Evolutionary conservation across 2,888 invertebrate genomes (phyloP).

Genomic region (Tipula lateralis): DNA sequence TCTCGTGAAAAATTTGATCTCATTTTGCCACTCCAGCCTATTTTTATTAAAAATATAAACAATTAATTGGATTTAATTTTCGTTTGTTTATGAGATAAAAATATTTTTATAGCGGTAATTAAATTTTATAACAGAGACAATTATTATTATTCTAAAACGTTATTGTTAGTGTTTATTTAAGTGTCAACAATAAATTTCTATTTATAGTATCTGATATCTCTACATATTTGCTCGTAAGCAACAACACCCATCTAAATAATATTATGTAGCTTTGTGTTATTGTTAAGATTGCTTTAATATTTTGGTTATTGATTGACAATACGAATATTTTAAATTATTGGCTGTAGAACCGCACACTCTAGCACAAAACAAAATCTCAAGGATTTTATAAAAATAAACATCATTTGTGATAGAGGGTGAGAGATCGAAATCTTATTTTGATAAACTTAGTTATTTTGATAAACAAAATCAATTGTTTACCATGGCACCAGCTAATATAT

Average conservation of each 20-base stretch:
- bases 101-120: not conserved
- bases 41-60: not conserved
- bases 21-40: conserved; percentile 72
- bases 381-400: not conserved
- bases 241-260: not conserved
- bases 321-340: not conserved
- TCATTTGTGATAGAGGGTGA: not conserved
- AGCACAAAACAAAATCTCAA: not conserved
- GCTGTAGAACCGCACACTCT: no score
- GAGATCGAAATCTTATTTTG: not conserved
- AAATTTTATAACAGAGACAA: not conserved
- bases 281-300: not conserved
- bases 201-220: not conserved
- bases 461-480: not conserved
- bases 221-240: not conserved
- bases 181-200: not conserved
- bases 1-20: conserved; percentile 75
- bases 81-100: not conserved
- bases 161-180: not conserved
- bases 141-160: not conserved
- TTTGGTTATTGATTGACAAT: not conserved
- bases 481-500: not conserved
- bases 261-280: not conserved
- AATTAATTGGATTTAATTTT: not conserved
- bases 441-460: not conserved